A percentile compares a stretch with the other conserved stretches of the same genome.
Evolutionary conservation across 2,797 vertebrate species (phyloP).

Genomic region (Chaetodon trifasciatus): DNA sequence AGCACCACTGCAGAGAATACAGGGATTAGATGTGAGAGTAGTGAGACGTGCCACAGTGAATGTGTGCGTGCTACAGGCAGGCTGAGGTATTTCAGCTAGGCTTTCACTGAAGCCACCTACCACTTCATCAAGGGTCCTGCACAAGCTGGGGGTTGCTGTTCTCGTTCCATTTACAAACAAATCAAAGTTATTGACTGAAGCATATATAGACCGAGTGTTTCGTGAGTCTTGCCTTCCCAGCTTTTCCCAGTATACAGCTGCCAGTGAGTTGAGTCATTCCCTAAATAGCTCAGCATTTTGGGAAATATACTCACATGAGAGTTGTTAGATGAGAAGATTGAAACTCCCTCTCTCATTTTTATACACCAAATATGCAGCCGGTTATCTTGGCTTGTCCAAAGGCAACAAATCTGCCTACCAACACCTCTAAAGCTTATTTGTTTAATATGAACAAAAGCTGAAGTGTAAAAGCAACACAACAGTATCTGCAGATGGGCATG

Average conservation of each 20-base stretch:
- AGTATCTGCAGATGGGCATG: neutral
- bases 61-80: slow-evolving; percentile 33
- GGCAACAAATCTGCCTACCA: neutral
- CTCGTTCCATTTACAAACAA: slow-evolving; percentile 29
- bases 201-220: slow-evolving; percentile 8
- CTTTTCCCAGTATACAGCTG: neutral
- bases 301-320: neutral
- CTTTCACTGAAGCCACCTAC: slow-evolving; percentile 41
- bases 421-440: neutral
- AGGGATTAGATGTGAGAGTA: slow-evolving; percentile 66
- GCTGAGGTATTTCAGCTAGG: slow-evolving; percentile 19
- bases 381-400: neutral
- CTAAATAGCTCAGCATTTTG: neutral
- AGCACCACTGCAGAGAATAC: slow-evolving; percentile 74
- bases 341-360: neutral
- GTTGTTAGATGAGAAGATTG: neutral
- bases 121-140: slow-evolving; percentile 22
- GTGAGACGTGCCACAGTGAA: slow-evolving; percentile 51
- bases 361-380: neutral
- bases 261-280: neutral
- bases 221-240: neutral
- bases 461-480: neutral
- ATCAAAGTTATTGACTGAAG: slow-evolving; percentile 38
- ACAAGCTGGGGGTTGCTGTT: slow-evolving; percentile 8
- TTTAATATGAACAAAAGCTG: neutral